Evolutionary conservation across 2,888 invertebrate species (phyloP).

Genomic region (Melinaea menophilus): DNA sequence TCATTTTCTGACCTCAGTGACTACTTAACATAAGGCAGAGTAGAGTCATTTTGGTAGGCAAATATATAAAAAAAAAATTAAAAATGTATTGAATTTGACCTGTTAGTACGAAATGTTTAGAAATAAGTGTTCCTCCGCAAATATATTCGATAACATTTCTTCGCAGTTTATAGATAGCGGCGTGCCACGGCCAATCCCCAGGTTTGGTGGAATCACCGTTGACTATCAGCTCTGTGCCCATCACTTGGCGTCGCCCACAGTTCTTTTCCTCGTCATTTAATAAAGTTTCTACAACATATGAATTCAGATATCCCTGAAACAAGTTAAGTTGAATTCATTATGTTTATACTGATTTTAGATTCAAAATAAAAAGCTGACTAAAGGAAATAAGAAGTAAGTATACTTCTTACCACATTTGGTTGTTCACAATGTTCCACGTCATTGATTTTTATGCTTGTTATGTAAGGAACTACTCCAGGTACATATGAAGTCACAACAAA

Average conservation of each 20-base stretch:
- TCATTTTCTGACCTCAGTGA: too few species aligned
- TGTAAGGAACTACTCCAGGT: slow-evolving; percentile 21
- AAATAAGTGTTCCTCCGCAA: slow-evolving; percentile 58
- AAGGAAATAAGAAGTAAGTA: too few species aligned
- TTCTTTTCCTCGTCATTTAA: slow-evolving; percentile 18
- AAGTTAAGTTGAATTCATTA: not conserved
- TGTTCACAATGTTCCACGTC: slow-evolving; percentile 17
- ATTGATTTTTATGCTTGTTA: slow-evolving; percentile 19
- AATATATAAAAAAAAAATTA: too few species aligned
- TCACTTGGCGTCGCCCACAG: slow-evolving; percentile 50
- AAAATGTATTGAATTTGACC: slow-evolving; percentile 37
- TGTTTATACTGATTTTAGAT: too few species aligned
- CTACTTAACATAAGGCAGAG: too few species aligned
- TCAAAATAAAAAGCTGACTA: too few species aligned
- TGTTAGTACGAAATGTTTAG: slow-evolving; percentile 49
- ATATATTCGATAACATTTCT: slow-evolving; percentile 43
- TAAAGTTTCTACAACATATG: slow-evolving; percentile 2
- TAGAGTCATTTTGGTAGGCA: too few species aligned
- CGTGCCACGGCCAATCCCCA: slow-evolving; percentile 68
- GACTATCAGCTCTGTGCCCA: slow-evolving; percentile 51
- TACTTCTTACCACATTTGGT: slow-evolving; percentile 19
- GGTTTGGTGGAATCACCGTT: slow-evolving; percentile 49
- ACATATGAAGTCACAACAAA: slow-evolving; percentile 4
- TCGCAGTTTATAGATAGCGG: slow-evolving; percentile 47
- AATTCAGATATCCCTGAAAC: not conserved